Percentiles rank a stretch among this genome's conserved stretches.
Evolutionary conservation across 92 coral and sea anemone genomes (phyloP).

Genomic region (Virgularia gustaviana): DNA sequence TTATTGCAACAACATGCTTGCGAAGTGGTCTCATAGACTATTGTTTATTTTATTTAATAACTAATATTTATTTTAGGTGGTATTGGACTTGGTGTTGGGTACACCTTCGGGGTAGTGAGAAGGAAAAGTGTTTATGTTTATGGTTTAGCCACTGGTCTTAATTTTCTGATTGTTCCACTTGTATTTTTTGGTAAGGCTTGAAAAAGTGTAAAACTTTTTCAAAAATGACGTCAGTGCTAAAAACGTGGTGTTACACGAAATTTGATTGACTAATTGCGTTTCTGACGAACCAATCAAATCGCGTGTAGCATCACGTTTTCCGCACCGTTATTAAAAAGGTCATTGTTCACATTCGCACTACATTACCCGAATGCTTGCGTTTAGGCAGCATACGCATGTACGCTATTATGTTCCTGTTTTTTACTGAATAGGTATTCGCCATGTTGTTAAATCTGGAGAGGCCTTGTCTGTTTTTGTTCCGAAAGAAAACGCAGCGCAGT

Average conservation of each 20-base stretch:
- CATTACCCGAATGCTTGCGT: no score
- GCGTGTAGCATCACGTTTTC: no score
- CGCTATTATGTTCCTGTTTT: neutral
- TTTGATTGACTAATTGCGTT: no score
- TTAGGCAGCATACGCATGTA: no score
- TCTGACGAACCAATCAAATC: no score
- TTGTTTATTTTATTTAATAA: neutral
- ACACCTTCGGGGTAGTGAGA: constrained; percentile 31
- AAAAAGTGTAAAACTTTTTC: no score
- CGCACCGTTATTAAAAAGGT: no score
- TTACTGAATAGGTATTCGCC: constrained; percentile 33
- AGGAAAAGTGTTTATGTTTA: constrained; percentile 35
- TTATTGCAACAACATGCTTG: no score
- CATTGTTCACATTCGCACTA: no score
- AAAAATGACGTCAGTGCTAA: no score
- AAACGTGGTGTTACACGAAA: no score
- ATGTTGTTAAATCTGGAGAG: constrained; percentile 29
- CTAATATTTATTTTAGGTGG: neutral
- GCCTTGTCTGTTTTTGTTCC: constrained; percentile 11
- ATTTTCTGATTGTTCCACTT: constrained; percentile 33
- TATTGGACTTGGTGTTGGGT: constrained; percentile 29
- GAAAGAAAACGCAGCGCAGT: constrained; percentile 12
- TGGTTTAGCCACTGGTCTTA: constrained; percentile 43
- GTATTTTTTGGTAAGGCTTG: constrained; percentile 41
- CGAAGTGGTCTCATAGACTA: neutral